Evolutionary conservation across 2,888 invertebrate species (phyloP).

Genomic region (Ephialtes manifestator): DNA sequence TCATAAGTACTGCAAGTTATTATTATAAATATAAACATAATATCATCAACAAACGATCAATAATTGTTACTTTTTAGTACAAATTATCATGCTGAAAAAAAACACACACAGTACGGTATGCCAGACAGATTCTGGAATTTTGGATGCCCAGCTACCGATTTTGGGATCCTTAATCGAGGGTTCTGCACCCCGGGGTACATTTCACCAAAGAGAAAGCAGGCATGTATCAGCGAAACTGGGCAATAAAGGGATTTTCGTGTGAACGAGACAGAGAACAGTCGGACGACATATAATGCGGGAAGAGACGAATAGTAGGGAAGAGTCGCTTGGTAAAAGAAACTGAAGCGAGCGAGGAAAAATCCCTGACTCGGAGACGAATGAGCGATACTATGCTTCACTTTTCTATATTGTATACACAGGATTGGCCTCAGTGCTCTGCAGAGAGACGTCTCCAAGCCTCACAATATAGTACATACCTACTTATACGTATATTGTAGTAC

Average conservation of each 20-base stretch:
- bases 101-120: not conserved
- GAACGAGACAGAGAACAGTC: conserved; percentile 48
- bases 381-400: conserved; percentile 17
- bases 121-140: not conserved
- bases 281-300: conserved; percentile 19
- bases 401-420: conserved; percentile 26
- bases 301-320: conserved; percentile 19
- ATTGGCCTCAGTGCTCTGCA: conserved; percentile 17
- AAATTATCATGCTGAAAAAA: not conserved
- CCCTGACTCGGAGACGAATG: conserved; percentile 40
- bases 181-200: not conserved
- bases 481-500: conserved; percentile 32
- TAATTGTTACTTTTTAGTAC: not conserved
- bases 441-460: conserved; percentile 16
- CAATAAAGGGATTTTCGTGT: conserved; percentile 54
- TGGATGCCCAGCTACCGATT: not conserved
- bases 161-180: conserved; percentile 16
- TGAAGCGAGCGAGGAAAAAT: not conserved
- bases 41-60: too few relatives aligned
- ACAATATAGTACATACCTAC: conserved; percentile 32
- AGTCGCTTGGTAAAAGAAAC: conserved; percentile 14
- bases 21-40: too few relatives aligned
- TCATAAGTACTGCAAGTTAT: too few relatives aligned
- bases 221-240: conserved; percentile 29
- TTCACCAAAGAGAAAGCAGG: conserved; percentile 28